phyloP scores from a whole-genome alignment of 2,113 vertebrate genomes.

The Gadus macrocephalus region DNA sequence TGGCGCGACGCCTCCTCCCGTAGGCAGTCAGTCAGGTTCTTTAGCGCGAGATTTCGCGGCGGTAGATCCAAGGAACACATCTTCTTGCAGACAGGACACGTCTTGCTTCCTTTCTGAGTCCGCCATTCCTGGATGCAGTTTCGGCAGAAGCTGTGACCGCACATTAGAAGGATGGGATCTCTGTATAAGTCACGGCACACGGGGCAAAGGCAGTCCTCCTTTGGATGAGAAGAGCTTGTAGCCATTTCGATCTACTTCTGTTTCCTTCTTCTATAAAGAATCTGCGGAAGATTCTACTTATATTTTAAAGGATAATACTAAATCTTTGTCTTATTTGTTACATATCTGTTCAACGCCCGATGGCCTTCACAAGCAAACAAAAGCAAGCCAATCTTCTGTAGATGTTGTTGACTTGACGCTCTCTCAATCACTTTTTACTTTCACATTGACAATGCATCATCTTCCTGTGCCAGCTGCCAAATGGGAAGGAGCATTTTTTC shows the following conservation, averaged over 20 bases:
- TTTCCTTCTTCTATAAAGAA: background rate
- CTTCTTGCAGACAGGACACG: conserved; percentile 39
- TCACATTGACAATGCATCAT: too few species aligned
- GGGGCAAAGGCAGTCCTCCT: accelerated
- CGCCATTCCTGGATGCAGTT: conserved; percentile 39
- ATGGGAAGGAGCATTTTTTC: too few species aligned
- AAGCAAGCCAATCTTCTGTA: too few species aligned
- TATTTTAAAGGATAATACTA: too few species aligned
- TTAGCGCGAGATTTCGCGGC: conserved; percentile 35
- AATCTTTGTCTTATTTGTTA: too few species aligned
- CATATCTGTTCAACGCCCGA: too few species aligned
- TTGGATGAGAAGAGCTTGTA: background rate
- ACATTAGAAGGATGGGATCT: conserved; percentile 26
- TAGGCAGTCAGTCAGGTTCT: conserved; percentile 34
- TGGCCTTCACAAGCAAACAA: too few species aligned
- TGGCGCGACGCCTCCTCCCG: background rate
- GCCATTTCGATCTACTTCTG: background rate
- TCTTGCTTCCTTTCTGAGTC: conserved; percentile 10
- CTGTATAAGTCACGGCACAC: conserved; percentile 46
- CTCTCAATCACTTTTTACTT: too few species aligned
- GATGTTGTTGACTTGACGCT: too few species aligned
- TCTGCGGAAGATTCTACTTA: conserved; percentile 24
- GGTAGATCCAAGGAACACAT: conserved; percentile 3
- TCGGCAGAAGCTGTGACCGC: conserved; percentile 53
- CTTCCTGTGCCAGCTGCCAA: too few species aligned